A percentile compares a stretch with the other conserved stretches of the same genome.
These are phyloP conservation scores for Gracilinanus agilis DNA, from an alignment of 2,113 vertebrate species.

Conservation along the genomic window DNA sequence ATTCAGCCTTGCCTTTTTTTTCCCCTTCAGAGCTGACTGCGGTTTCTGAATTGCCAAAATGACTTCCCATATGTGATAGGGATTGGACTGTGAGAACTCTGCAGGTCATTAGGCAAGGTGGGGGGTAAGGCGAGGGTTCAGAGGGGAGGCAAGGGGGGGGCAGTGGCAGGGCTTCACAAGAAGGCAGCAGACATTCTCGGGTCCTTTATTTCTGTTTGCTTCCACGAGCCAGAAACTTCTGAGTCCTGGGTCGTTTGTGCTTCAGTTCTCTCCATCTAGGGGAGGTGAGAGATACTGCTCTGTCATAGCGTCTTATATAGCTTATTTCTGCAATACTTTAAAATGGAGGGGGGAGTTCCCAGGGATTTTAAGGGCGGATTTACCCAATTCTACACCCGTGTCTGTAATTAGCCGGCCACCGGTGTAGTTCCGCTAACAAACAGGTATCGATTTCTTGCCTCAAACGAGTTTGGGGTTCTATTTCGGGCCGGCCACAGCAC, in stretches of 20 bases:
- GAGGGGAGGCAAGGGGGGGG: background rate
- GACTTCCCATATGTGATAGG: slow-evolving; percentile 53
- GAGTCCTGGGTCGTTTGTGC: slow-evolving; percentile 4
- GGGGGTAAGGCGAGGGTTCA: slow-evolving; percentile 1
- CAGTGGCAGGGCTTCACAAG: background rate
- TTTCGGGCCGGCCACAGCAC: slow-evolving; percentile 34
- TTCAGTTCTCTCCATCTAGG: slow-evolving; percentile 8
- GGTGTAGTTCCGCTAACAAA: slow-evolving; percentile 60
- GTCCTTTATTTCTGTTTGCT: background rate
- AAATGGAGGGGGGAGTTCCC: slow-evolving; percentile 19
- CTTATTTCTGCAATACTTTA: slow-evolving; percentile 35
- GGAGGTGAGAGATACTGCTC: background rate
- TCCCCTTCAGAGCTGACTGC: slow-evolving; percentile 31
- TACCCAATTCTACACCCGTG: slow-evolving; percentile 41
- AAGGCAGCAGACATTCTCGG: background rate
- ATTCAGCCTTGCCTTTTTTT: slow-evolving; percentile 63
- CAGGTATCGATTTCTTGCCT: slow-evolving; percentile 68
- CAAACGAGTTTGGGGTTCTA: slow-evolving; percentile 63
- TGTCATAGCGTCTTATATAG: background rate
- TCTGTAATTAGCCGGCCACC: slow-evolving; percentile 31
- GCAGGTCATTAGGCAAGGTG: slow-evolving; percentile 34
- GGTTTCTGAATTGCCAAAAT: slow-evolving; percentile 55
- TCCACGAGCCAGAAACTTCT: slow-evolving; percentile 22
- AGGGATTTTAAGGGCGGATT: slow-evolving; percentile 49
- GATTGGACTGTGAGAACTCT: slow-evolving; percentile 53